Base-by-base conservation (phyloP, 2,113 vertebrate genomes). In the Sinocyclocheilus grahami region DNA sequence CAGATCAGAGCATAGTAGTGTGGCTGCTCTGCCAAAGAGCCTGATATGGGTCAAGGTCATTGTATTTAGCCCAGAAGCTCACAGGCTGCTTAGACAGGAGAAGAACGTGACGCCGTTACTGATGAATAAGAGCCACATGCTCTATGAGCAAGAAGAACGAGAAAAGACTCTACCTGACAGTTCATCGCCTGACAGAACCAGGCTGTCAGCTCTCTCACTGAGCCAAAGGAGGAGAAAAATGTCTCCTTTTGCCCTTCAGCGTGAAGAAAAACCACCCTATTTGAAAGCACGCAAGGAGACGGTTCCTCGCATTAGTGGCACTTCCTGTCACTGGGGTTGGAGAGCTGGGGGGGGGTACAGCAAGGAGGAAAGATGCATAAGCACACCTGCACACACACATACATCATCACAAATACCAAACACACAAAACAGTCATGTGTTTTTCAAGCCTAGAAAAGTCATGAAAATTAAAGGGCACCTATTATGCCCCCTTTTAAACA, bases 41-140 rank as follows among this genome's bases (percentile, higher is more conserved):
- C 33, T 30, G 79, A 65, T 12, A n/a, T 18, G 55, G 81, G 81
- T 71, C 81, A 69, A 51, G 81, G 81, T 83, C 65, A 83, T 51
- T 71, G 65, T 16, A 82, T 83, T 71, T 83, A 71, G 27, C 65
- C 42, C n/a, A 11, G 27, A 30, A 69, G 46, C 48, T 53, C 48
- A 71, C 65, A 20, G 65, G 24, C 65, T 30, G 79, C 39, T 67
- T 65, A 46, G 60, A 67, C 39, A 82, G 79, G 79, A 48, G 63
- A 55, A 83, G 65, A 83, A 55, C 81, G 81, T 83, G 81, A 83
- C 1, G 81, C 27, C 0, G 16, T 53, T 83, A 71, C 81, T n/a
- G 81, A 83, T 83, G 81, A 83, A 83, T 83, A 71, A 83, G 39
- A 83, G 46, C 46, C 62, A 82, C 79, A 65, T 16, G 20, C 78